Conservation (phyloP, 2,113 vertebrate species). For the Paralichthys olivaceus region DNA sequence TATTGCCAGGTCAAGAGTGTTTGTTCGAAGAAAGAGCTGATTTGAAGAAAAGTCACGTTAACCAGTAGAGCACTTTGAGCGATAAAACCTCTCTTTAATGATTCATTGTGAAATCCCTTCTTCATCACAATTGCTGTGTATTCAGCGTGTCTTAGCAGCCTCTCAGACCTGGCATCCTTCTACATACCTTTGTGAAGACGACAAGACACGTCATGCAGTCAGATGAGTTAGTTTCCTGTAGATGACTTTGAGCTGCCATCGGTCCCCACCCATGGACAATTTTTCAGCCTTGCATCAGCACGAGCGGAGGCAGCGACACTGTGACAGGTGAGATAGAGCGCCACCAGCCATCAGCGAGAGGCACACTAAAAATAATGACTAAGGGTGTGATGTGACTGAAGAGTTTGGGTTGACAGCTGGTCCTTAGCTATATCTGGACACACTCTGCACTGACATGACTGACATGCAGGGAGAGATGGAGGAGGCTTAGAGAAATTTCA, state of each 20-base stretch:
- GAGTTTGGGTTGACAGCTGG: constrained; percentile 54
- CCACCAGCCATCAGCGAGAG: constrained; percentile 38
- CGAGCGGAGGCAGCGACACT: constrained; percentile 18
- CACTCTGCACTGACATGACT: constrained; percentile 50
- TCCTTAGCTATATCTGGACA: constrained; percentile 58
- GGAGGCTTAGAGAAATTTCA: constrained; percentile 36
- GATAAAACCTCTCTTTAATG: not conserved
- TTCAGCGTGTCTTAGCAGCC: constrained; percentile 4
- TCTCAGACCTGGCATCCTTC: not conserved
- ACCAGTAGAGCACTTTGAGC: not conserved
- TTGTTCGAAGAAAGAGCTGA: constrained; percentile 13
- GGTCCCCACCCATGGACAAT: constrained; percentile 46
- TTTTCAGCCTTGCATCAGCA: constrained; percentile 60
- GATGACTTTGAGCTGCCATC: constrained; percentile 52
- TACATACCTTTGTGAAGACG: constrained; percentile 10
- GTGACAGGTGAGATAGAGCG: constrained; percentile 61
- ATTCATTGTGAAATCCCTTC: not conserved
- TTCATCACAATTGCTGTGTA: constrained; percentile 18
- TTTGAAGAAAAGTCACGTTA: constrained; percentile 3
- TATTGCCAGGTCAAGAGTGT: not conserved
- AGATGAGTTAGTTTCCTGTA: constrained; percentile 44
- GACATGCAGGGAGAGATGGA: constrained; percentile 31
- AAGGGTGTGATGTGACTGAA: constrained; percentile 68
- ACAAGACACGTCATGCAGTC: constrained; percentile 28
- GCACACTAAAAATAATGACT: constrained; percentile 71